A percentile compares a stretch with the other conserved stretches of the same genome.
Conservation (phyloP, 1,140 invertebrate genomes). For the Leptinotarsa defecta region DNA sequence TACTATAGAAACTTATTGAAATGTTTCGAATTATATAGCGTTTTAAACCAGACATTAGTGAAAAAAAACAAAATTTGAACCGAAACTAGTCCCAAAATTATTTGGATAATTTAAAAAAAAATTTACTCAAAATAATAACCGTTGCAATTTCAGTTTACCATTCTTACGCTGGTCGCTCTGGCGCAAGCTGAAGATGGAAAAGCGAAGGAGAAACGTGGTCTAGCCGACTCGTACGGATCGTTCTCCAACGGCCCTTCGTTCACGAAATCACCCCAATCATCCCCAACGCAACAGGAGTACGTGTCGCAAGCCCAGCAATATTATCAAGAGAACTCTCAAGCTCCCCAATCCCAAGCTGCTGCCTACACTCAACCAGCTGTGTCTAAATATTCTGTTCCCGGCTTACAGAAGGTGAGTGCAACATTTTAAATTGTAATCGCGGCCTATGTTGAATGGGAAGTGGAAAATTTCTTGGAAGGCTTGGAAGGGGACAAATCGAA, state of each 20-base stretch:
- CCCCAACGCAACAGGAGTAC: slow-evolving; percentile 11
- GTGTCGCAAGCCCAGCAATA: slow-evolving; percentile 22
- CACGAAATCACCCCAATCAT: not conserved
- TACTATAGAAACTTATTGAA: too few species aligned
- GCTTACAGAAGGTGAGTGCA: slow-evolving; percentile 2
- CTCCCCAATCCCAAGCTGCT: slow-evolving; percentile 25
- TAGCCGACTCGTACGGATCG: not conserved
- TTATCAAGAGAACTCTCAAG: slow-evolving; percentile 18
- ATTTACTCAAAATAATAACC: too few species aligned
- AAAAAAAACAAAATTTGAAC: too few species aligned
- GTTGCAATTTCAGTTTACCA: slow-evolving; percentile 15
- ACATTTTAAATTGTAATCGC: not conserved
- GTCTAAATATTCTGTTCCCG: slow-evolving; percentile 18
- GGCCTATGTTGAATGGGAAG: not conserved
- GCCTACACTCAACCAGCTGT: slow-evolving; percentile 27
- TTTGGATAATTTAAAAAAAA: too few species aligned
- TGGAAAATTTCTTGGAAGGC: not conserved
- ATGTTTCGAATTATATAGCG: too few species aligned
- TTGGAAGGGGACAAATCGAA: not conserved
- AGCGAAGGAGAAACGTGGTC: slow-evolving; percentile 28
- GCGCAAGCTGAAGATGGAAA: slow-evolving; percentile 17
- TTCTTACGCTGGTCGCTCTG: slow-evolving; percentile 23
- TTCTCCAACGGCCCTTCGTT: not conserved
- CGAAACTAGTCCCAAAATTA: too few species aligned
- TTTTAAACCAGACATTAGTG: too few species aligned